Evolutionary conservation across 64 coral and sea anemone species (phyloP).

Genomic region (Catalaphyllia jardinei): DNA sequence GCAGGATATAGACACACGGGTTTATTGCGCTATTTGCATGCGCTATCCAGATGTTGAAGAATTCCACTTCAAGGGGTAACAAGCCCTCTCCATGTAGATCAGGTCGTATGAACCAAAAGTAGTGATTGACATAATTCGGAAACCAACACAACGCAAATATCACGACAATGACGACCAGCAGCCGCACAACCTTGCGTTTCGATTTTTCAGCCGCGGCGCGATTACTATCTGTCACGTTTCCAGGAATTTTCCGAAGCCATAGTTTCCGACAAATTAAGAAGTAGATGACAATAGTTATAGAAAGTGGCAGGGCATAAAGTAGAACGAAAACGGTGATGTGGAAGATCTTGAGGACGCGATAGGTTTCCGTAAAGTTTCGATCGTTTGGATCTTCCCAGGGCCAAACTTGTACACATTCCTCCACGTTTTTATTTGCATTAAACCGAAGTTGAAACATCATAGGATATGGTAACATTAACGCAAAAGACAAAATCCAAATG

Average conservation of each 20-base stretch:
- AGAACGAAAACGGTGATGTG: conserved; percentile 40
- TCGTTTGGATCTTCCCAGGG: conserved; percentile 7
- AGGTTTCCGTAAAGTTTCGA: neutral
- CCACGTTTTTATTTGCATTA: neutral
- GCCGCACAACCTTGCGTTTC: conserved; percentile 28
- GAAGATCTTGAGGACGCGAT: conserved; percentile 31
- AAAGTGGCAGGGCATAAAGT: conserved; percentile 46
- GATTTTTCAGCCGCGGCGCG: conserved; percentile 30
- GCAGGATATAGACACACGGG: conserved; percentile 46
- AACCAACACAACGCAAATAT: conserved; percentile 61
- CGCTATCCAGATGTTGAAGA: conserved; percentile 42
- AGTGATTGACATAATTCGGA: conserved; percentile 48
- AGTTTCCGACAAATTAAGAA: conserved; percentile 54
- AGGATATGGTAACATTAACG: conserved; percentile 41
- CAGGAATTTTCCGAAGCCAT: conserved; percentile 64
- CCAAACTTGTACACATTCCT: conserved; percentile 29
- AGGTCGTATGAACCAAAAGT: conserved; percentile 16
- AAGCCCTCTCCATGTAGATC: neutral
- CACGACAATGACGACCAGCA: conserved; percentile 43
- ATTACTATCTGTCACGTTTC: conserved; percentile 47
- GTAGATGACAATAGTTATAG: conserved; percentile 22
- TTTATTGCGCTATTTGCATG: conserved; percentile 72
- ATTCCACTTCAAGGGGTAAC: neutral
- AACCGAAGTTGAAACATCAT: neutral
- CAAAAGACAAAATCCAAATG: conserved; percentile 61